Percentiles rank a stretch among this genome's conserved stretches.
Conservation (phyloP, 2,113 vertebrate species). For the Syngnathoides biaculeatus region DNA sequence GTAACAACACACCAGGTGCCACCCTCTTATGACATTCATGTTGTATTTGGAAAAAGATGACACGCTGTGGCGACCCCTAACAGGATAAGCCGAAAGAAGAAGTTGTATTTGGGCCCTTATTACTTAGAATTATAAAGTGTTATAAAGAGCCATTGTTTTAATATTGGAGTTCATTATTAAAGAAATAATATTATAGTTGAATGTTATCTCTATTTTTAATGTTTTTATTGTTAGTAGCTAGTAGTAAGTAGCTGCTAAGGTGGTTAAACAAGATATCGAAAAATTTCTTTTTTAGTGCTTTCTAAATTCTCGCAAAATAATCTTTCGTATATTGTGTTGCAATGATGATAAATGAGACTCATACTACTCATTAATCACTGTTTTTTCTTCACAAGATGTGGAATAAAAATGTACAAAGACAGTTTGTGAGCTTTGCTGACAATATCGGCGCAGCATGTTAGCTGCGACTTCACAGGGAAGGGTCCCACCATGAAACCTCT, state of each 20-base stretch:
- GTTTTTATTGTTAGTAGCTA: not conserved
- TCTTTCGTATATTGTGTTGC: not conserved
- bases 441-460: constrained; percentile 36
- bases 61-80: too few species aligned
- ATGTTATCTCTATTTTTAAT: not conserved
- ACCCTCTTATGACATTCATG: too few species aligned
- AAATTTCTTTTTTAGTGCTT: not conserved
- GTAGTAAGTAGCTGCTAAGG: not conserved
- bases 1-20: too few species aligned
- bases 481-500: constrained; percentile 4
- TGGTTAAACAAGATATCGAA: too few species aligned
- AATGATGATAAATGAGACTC: not conserved
- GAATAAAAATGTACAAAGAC: not conserved
- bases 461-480: constrained; percentile 2
- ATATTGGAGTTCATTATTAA: not conserved
- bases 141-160: not conserved
- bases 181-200: not conserved
- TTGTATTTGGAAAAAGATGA: too few species aligned
- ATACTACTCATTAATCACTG: not conserved
- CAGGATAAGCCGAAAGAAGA: too few species aligned
- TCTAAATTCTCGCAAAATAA: not conserved
- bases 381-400: constrained; percentile 2
- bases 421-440: constrained; percentile 8
- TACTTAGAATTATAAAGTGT: too few species aligned
- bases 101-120: too few species aligned